Percentiles rank a stretch among this genome's conserved stretches.
Conservation (phyloP, 2,888 invertebrate species). For the Lepidonotus clava region DNA sequence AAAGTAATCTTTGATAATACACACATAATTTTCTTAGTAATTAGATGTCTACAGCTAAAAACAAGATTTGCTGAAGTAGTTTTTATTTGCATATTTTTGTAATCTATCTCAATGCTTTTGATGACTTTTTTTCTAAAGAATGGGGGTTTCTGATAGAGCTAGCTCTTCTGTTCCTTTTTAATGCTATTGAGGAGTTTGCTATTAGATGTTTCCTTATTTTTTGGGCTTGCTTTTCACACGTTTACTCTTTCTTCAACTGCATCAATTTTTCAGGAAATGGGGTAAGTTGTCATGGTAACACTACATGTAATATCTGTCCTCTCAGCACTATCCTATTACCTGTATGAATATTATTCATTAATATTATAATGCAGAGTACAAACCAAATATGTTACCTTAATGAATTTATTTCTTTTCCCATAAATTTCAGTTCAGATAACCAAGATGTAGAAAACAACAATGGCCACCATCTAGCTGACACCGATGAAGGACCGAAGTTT, state of each 20-base stretch:
- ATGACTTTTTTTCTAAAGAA: too few species aligned
- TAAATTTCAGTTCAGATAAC: constrained; percentile 27
- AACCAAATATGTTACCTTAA: neutral
- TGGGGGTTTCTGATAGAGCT: too few species aligned
- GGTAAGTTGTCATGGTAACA: constrained; percentile 38
- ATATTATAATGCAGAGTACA: neutral
- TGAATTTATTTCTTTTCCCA: neutral
- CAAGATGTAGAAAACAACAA: constrained; percentile 53
- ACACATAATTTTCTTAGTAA: too few species aligned
- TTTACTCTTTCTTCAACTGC: constrained; percentile 3
- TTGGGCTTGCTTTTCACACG: neutral
- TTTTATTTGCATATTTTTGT: too few species aligned
- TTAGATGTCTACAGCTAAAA: neutral
- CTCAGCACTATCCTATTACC: neutral
- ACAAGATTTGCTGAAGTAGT: neutral
- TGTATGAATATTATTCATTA: neutral
- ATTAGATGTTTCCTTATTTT: neutral
- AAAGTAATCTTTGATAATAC: too few species aligned
- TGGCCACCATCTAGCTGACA: neutral
- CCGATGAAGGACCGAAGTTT: constrained; percentile 38
- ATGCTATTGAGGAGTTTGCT: neutral
- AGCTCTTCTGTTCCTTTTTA: neutral
- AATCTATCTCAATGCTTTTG: too few species aligned
- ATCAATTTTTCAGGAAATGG: constrained; percentile 28
- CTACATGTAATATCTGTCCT: constrained; percentile 3